These are phyloP conservation scores for Tragelaphus imberbis DNA, from an alignment of 2,113 vertebrate genomes.

Conservation along the genomic window DNA sequence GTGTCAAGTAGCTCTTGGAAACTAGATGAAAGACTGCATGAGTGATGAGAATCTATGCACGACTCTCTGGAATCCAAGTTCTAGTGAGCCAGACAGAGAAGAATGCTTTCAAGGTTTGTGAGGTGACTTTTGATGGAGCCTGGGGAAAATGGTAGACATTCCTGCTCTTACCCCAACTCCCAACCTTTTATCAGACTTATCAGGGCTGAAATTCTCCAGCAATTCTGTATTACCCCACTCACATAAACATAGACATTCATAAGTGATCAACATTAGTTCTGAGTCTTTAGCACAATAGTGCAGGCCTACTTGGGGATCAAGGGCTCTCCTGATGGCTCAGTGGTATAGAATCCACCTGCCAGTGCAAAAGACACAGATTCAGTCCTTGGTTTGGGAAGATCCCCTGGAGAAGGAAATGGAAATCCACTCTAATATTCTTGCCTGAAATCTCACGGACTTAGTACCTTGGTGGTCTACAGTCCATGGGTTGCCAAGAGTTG, in stretches of 20 bases:
- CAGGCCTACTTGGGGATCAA: background rate
- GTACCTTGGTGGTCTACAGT: background rate
- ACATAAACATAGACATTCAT: background rate
- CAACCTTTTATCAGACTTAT: constrained; percentile 27
- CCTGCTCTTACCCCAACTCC: constrained; percentile 9
- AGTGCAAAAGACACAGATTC: background rate
- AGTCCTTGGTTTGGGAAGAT: background rate
- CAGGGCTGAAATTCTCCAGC: background rate
- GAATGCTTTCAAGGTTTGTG: constrained; percentile 28
- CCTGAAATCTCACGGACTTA: background rate
- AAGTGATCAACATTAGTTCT: background rate
- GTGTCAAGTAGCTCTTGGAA: background rate
- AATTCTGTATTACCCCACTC: background rate
- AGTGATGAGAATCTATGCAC: background rate
- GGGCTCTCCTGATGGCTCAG: background rate
- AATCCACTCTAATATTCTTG: background rate
- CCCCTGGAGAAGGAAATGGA: background rate
- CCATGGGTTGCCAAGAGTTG: background rate
- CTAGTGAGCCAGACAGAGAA: constrained; percentile 46
- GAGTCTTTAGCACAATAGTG: background rate
- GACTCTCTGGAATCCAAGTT: constrained; percentile 27
- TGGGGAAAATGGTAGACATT: constrained; percentile 55
- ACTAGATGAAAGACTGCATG: background rate
- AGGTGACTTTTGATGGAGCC: constrained; percentile 9
- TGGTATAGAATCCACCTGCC: background rate